These are phyloP conservation scores for Ischnus inquisitorius DNA, from an alignment of 2,888 invertebrate genomes.

Conservation along the genomic window DNA sequence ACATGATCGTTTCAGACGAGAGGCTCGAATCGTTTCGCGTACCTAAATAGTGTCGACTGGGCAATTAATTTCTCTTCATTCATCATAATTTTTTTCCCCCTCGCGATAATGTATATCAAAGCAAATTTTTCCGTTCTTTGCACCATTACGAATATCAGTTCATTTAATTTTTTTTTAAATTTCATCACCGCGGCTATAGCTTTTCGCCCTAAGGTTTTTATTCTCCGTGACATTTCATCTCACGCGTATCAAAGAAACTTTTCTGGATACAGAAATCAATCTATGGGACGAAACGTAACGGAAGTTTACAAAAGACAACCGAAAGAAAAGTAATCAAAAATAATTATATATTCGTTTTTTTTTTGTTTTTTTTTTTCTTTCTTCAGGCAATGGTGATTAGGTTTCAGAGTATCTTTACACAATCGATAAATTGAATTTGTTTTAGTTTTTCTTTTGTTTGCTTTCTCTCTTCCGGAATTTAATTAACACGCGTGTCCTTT, in stretches of 20 bases:
- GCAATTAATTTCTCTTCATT: conserved; percentile 61
- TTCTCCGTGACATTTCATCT: conserved; percentile 50
- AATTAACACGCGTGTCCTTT: conserved; percentile 44
- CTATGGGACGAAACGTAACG: conserved; percentile 24
- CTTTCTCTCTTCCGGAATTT: conserved; percentile 41
- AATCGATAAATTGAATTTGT: conserved; percentile 50
- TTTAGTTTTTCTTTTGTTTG: conserved; percentile 22
- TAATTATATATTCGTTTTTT: conserved; percentile 56
- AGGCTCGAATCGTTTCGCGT: conserved; percentile 66
- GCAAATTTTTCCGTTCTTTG: conserved; percentile 71
- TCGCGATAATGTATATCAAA: conserved; percentile 62
- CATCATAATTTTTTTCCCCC: not conserved
- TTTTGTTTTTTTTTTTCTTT: conserved; percentile 65
- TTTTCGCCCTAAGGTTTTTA: conserved; percentile 17
- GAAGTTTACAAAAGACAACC: conserved; percentile 13
- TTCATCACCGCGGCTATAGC: conserved; percentile 46
- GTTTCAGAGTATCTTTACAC: conserved; percentile 28
- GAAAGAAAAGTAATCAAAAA: conserved; percentile 16
- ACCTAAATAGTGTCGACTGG: conserved; percentile 76
- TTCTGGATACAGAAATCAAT: not conserved
- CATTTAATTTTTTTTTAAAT: conserved; percentile 61
- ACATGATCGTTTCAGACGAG: conserved; percentile 72
- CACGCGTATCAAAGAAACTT: conserved; percentile 45
- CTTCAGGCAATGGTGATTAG: conserved; percentile 60
- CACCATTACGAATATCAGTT: conserved; percentile 76